Evolutionary conservation across 2,113 vertebrate species (phyloP).

Genomic region (Dryoscopus gambensis): DNA sequence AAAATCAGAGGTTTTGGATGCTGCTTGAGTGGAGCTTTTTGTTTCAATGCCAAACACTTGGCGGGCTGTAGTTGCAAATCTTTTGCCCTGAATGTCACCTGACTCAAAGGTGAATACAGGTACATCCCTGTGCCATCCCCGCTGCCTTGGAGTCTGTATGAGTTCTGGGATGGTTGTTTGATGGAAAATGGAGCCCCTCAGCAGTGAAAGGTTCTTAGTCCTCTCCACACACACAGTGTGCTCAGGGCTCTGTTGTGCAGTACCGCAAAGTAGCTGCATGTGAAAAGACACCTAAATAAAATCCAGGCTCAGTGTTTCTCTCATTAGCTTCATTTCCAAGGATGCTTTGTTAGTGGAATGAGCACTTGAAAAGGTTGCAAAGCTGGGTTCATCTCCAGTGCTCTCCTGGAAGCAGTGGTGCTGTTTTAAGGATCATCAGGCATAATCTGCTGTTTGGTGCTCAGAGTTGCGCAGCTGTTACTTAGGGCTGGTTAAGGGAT

Average conservation of each 20-base stretch:
- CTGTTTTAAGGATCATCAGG: conserved; percentile 44
- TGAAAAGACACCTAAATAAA: not conserved
- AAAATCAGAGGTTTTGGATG: not conserved
- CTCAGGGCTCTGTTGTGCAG: not conserved
- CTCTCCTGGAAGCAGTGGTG: not conserved
- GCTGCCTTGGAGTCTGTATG: rapidly evolving
- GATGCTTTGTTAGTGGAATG: not conserved
- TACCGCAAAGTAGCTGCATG: rapidly evolving
- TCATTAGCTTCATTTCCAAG: not conserved
- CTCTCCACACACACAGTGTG: too few species aligned
- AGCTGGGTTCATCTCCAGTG: not conserved
- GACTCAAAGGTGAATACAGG: not conserved
- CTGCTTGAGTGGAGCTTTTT: not conserved
- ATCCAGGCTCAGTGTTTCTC: rapidly evolving
- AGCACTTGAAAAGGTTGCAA: not conserved
- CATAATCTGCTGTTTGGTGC: conserved; percentile 51
- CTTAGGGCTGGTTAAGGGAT: conserved; percentile 49
- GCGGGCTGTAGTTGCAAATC: rapidly evolving
- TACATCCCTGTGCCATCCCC: not conserved
- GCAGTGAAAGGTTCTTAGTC: not conserved
- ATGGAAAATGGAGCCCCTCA: not conserved
- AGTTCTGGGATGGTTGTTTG: not conserved
- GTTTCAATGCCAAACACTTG: not conserved
- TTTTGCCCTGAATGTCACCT: not conserved
- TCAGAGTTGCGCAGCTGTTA: conserved; percentile 9